Evolutionary conservation across 2,797 vertebrate species (phyloP).

Genomic region (Enteromius treurensis): DNA sequence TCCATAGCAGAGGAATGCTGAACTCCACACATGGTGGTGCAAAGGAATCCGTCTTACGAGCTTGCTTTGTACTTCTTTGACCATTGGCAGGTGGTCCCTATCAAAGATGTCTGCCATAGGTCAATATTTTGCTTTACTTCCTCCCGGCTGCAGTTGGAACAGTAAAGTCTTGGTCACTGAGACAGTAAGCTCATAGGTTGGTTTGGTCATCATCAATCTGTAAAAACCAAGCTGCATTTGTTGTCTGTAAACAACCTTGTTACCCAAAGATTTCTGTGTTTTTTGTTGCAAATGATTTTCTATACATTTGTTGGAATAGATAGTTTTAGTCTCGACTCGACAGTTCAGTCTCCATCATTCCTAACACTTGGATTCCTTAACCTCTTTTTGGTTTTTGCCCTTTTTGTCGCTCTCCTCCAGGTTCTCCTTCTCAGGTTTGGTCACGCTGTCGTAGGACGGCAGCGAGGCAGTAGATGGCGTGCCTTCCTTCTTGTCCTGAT

Average conservation of each 20-base stretch:
- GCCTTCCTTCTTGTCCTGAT: slow-evolving; percentile 94
- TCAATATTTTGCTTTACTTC: slow-evolving; percentile 59
- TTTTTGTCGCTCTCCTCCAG: slow-evolving; percentile 89
- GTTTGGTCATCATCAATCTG: slow-evolving; percentile 89
- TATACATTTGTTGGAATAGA: slow-evolving; percentile 76
- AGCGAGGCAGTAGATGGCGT: slow-evolving; percentile 98
- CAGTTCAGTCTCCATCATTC: slow-evolving; percentile 58
- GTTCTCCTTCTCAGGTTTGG: slow-evolving; percentile 98
- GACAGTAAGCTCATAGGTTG: slow-evolving; percentile 93
- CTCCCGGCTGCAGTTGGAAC: slow-evolving; percentile 69
- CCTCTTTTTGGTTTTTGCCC: slow-evolving; percentile 93
- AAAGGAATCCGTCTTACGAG: slow-evolving; percentile 73
- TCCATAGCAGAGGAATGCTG: slow-evolving; percentile 80
- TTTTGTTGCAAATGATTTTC: slow-evolving; percentile 67
- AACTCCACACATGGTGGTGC: slow-evolving; percentile 75
- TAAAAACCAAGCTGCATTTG: slow-evolving; percentile 77
- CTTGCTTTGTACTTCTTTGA: slow-evolving; percentile 69
- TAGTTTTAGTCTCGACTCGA: slow-evolving; percentile 72
- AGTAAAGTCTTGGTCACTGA: slow-evolving; percentile 83
- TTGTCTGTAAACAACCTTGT: slow-evolving; percentile 91
- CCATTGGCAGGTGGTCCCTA: slow-evolving; percentile 77
- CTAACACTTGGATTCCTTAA: slow-evolving; percentile 97
- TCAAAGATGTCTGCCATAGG: slow-evolving; percentile 68
- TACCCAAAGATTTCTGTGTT: slow-evolving; percentile 54
- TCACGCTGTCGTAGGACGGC: slow-evolving; percentile 98